A percentile compares a stretch with the other conserved stretches of the same genome.
phyloP scores from a whole-genome alignment of 2,113 vertebrate genomes.

The Amblyornis subalaris region DNA sequence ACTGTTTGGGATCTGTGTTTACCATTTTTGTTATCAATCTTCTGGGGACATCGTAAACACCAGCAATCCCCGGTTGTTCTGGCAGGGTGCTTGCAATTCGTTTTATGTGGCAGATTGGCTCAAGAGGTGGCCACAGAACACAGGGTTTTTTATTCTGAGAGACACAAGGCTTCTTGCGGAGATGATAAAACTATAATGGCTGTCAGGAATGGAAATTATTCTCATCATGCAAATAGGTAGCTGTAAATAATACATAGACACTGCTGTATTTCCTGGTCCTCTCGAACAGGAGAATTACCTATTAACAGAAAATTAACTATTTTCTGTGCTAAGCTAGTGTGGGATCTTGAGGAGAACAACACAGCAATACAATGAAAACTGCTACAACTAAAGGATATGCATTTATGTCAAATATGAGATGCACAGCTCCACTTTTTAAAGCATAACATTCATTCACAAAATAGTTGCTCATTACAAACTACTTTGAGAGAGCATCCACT shows the following conservation, averaged over 20 bases:
- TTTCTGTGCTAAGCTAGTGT: not conserved
- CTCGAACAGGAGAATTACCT: not conserved
- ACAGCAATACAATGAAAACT: not conserved
- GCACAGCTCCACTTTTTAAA: not conserved
- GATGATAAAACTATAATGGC: not conserved
- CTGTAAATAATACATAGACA: conserved; percentile 36
- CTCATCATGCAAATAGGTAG: not conserved
- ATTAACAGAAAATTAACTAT: not conserved
- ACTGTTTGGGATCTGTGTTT: not conserved
- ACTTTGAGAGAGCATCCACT: not conserved
- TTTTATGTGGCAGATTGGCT: conserved; percentile 6
- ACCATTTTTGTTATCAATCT: not conserved
- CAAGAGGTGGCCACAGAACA: not conserved
- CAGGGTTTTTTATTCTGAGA: not conserved
- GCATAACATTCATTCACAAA: not conserved
- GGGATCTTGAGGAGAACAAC: not conserved
- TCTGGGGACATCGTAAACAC: not conserved
- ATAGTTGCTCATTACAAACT: not conserved
- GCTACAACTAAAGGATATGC: not conserved
- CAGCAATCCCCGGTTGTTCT: not conserved
- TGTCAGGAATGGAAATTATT: not conserved
- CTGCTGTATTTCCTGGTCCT: not conserved
- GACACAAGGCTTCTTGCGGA: not conserved
- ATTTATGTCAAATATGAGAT: not conserved
- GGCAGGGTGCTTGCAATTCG: not conserved